phyloP scores from a whole-genome alignment of 2,888 invertebrate genomes.

The Crepidodera aurea region DNA sequence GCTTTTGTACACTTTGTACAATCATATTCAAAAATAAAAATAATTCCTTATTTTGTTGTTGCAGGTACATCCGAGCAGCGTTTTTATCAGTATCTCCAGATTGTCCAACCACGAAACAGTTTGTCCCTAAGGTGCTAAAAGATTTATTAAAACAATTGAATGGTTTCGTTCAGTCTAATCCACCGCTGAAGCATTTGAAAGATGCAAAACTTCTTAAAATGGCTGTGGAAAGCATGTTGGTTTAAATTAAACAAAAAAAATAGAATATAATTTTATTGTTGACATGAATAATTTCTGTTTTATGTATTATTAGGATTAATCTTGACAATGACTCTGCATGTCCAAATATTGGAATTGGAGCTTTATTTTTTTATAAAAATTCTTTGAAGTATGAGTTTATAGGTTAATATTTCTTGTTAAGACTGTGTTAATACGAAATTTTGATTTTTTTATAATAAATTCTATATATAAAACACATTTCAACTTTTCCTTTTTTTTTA shows the following conservation, averaged over 20 bases:
- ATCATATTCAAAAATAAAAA: too few species aligned
- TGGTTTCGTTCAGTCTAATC: conserved; percentile 72
- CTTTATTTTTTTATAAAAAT: conserved; percentile 2
- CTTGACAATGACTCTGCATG: neutral
- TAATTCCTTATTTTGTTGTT: conserved; percentile 41
- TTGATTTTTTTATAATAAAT: neutral
- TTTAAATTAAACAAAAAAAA: conserved; percentile 24
- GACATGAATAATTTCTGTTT: neutral
- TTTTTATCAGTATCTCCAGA: conserved; percentile 80
- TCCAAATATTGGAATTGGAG: neutral
- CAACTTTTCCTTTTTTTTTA: too few species aligned
- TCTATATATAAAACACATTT: neutral
- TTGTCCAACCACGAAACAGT: conserved; percentile 82
- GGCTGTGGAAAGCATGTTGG: conserved; percentile 62
- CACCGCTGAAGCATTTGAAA: conserved; percentile 70
- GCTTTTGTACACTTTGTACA: too few species aligned
- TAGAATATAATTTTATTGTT: neutral
- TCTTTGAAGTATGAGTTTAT: neutral
- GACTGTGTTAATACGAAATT: neutral
- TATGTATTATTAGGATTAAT: neutral
- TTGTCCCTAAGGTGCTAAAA: conserved; percentile 79
- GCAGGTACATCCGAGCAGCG: conserved; percentile 87
- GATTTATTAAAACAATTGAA: conserved; percentile 80
- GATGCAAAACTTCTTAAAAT: conserved; percentile 77
- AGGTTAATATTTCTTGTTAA: neutral